These are phyloP conservation scores for Hirtodrosophila confusa DNA, from an alignment of 2,888 invertebrate species.

Conservation along the genomic window DNA sequence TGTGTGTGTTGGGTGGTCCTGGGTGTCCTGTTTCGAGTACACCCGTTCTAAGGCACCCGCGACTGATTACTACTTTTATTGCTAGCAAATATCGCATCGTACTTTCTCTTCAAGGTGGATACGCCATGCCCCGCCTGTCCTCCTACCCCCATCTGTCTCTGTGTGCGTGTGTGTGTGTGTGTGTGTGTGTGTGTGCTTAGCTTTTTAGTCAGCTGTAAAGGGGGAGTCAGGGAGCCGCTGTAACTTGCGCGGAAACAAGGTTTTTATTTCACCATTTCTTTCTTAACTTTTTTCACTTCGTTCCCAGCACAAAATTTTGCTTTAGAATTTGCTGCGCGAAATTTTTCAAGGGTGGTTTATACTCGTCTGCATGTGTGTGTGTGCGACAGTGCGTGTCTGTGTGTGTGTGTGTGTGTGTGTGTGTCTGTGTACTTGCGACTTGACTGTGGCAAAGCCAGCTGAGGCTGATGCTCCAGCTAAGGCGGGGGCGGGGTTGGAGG, in stretches of 20 bases:
- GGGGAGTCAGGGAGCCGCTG: conserved; percentile 40
- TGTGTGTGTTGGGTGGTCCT: conserved; percentile 9
- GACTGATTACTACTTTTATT: conserved; percentile 84
- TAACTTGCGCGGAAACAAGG: conserved; percentile 80
- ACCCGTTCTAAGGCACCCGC: conserved; percentile 47
- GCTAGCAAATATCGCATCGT: conserved; percentile 82
- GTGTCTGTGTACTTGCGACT: conserved; percentile 43
- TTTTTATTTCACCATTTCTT: conserved; percentile 80
- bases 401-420: conserved; percentile 48
- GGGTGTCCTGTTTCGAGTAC: conserved; percentile 11
- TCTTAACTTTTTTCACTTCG: conserved; percentile 66
- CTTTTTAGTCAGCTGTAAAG: conserved; percentile 66
- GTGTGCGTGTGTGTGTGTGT: conserved; percentile 19
- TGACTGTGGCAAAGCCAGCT: conserved; percentile 46
- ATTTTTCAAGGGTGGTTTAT: conserved; percentile 82
- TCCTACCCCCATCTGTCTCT: conserved; percentile 20
- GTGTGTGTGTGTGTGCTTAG: conserved; percentile 64
- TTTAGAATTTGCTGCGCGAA: conserved; percentile 75
- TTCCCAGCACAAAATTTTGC: conserved; percentile 49
- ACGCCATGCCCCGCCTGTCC: conserved; percentile 17
- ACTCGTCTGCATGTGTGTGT: conserved; percentile 36
- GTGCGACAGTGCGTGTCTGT: conserved; percentile 36
- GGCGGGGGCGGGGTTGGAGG: conserved; percentile 32
- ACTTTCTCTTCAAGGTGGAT: conserved; percentile 74
- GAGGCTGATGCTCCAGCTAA: conserved; percentile 26